Conservation (phyloP, 2,797 vertebrate species). For the Arrhamphus sclerolepis region DNA sequence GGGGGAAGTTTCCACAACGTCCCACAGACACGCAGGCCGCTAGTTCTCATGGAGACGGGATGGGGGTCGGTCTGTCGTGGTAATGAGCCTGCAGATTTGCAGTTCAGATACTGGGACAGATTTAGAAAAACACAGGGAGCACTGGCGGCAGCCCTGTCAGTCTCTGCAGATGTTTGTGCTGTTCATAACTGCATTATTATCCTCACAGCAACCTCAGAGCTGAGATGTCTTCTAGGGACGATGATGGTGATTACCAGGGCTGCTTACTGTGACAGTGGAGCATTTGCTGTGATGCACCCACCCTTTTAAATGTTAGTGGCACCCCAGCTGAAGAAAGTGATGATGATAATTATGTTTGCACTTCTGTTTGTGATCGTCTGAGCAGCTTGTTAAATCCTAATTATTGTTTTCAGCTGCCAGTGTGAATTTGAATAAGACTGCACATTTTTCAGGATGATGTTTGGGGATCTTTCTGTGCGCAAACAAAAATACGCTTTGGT, state of each 20-base stretch:
- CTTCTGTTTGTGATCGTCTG: constrained; percentile 5
- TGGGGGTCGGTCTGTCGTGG: constrained; percentile 20
- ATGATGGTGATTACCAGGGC: not conserved
- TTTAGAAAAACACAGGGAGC: constrained; percentile 26
- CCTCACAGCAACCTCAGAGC: not conserved
- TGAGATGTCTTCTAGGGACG: constrained; percentile 6
- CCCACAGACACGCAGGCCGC: constrained; percentile 17
- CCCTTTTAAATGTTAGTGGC: constrained; percentile 13
- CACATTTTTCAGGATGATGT: not conserved
- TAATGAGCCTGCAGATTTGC: constrained; percentile 42
- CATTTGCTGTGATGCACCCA: not conserved
- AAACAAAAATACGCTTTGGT: not conserved
- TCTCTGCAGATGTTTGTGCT: constrained; percentile 8
- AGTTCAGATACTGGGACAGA: constrained; percentile 42
- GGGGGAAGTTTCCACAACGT: constrained; percentile 55
- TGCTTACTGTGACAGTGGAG: not conserved
- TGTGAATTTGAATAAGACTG: not conserved
- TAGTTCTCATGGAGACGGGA: constrained; percentile 58
- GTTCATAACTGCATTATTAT: not conserved
- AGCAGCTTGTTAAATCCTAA: constrained; percentile 2
- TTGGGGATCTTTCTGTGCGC: not conserved
- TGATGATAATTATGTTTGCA: constrained; percentile 1
- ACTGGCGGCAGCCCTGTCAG: constrained; percentile 1
- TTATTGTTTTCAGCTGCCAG: constrained; percentile 11
- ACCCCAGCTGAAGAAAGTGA: not conserved